These are phyloP conservation scores for Neodiprion fabricii DNA, from an alignment of 1,140 invertebrate genomes.

Conservation along the genomic window DNA sequence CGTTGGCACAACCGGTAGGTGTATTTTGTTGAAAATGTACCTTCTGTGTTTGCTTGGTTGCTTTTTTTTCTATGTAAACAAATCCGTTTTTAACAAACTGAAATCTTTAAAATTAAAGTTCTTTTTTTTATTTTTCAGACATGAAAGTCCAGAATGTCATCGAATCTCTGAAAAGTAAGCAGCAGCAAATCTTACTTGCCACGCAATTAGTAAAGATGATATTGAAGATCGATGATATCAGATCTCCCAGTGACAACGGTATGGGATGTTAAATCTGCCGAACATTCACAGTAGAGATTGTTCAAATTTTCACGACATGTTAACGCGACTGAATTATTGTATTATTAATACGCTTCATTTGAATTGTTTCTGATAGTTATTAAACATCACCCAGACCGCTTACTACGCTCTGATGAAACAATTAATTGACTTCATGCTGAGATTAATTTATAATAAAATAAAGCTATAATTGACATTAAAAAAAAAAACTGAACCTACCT, in stretches of 20 bases:
- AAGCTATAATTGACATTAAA: too few species aligned
- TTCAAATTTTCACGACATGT: background rate
- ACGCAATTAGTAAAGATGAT: constrained; percentile 99
- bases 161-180: constrained; percentile 96
- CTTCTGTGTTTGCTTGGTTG: background rate
- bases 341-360: background rate
- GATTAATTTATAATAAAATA: too few species aligned
- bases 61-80: constrained; percentile 9
- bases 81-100: constrained; percentile 6
- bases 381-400: background rate
- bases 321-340: background rate
- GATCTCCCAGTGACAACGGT: constrained; percentile 72
- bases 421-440: too few species aligned
- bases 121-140: constrained; percentile 68
- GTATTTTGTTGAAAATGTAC: background rate
- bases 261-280: background rate
- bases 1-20: constrained; percentile 77
- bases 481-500: too few species aligned
- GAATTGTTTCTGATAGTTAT: background rate
- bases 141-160: constrained; percentile 97
- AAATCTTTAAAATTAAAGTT: constrained; percentile 20
- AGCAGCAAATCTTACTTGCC: constrained; percentile 95
- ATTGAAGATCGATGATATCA: constrained; percentile 98
- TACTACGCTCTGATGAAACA: too few species aligned
- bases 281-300: background rate